Base-by-base conservation (phyloP, 2,113 vertebrate species). In the Platichthys stellatus region DNA sequence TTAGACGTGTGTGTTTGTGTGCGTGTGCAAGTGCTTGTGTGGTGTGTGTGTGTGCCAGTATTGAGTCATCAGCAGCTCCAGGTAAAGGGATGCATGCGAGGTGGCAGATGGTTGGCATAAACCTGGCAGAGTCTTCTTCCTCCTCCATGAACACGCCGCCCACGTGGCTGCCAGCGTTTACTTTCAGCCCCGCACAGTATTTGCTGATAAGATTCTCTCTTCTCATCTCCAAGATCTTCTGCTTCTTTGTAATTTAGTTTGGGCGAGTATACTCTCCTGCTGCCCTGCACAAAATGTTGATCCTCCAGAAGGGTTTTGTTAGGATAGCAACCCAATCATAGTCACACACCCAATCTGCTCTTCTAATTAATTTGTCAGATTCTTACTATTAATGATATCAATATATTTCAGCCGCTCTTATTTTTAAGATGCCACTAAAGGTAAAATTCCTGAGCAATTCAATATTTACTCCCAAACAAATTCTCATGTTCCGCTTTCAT, bases 81-180 rank as follows among this genome's bases (percentile, higher is more conserved):
- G 89, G 86, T 89, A 85, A 85, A 90, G 76, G 78, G 81, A 84
- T 86, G 87, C 61, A 83, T 86, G 85, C 51, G 21, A 82, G 73
- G 84, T 87, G 89, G 85, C 91, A 93, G 91, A 93, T 91, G 87
- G 88, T 86, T 87, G 74, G 81, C 73, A 84, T 70, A 73, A 89
- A 84, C 53, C 73, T 86, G 78, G 80, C 88, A 87, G 67, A 45
- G 67, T 79, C 80, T 51, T 24, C 21, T 73, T 61, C 73, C 69
- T 76, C 69, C 77, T 80, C 60, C 67, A 62, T 63, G 67, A 78
- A 69, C 79, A 63, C 81, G 71, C 76, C 75, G 21, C 89, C 85
- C 81, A 88, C 85, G 74, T 18, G 60, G 84, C 86, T 87, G 85
- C 86, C 82, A 89, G 63, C 88, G 79, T 84, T 91, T 86, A 74